Evolutionary conservation across 2,888 invertebrate genomes (phyloP), one percentile per base, ranked within the genome.

Genomic region (Drosophila histrio): DNA sequence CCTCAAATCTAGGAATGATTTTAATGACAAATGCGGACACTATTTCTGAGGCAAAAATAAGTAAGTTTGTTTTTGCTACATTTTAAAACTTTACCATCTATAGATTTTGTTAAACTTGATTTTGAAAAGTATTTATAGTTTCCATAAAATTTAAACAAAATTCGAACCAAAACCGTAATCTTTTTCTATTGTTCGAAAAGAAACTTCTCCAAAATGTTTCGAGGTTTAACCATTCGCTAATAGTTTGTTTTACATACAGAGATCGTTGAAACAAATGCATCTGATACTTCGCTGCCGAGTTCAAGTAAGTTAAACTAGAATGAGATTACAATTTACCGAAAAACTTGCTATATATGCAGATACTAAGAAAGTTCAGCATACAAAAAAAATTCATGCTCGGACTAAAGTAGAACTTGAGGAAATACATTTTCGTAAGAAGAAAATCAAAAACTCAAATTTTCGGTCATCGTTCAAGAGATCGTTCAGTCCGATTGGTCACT

Each of bases 1-100:
- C 52, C 5, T 11, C 30, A 0, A 17, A 21, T 6, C 15, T 49
- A 4, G 75, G 65, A 1, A 3, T 76, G 3, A 0, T 68, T 7
- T 38, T 47, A 6, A 3, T 72, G 38, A 62, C 60, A 1, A 72
- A 65, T 58, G 50, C 53, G 1, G 1, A 1, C 1, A 4, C 7
- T 3, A 6, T 53, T 9, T 30, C 28, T 2, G 28, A 43, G 2
- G 2, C 1, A 1, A 24, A 7, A 2, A 4, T 21, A 38, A 19
- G 66, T 36, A 47, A 36, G 34, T 26, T 19, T 6, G 9, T n/a
- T n/a, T n/a, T n/a, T n/a, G n/a, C n/a, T n/a, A n/a, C n/a, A n/a
- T n/a, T n/a, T n/a, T n/a, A n/a, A n/a, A n/a, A n/a, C n/a, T n/a
- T n/a, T n/a, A n/a, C n/a, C n/a, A n/a, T n/a, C n/a, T n/a, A n/a